Conservation (phyloP, 2,797 vertebrate genomes). For the Rachycentron canadum region DNA sequence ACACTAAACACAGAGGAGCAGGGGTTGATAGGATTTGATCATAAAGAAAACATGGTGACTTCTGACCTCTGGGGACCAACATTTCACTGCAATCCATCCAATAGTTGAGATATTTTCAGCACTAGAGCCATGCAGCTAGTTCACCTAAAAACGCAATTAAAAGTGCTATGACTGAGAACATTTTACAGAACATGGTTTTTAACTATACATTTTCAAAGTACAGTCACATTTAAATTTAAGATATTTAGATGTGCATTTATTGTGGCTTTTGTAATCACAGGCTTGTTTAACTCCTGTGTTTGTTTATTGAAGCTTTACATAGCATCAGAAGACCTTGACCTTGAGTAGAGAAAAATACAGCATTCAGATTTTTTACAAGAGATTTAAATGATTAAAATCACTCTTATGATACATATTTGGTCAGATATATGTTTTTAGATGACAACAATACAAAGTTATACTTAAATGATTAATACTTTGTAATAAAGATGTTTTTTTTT, state of each 20-base stretch:
- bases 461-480: not conserved
- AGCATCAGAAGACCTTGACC: too few species aligned
- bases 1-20: not conserved
- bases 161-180: not conserved
- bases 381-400: not conserved
- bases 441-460: too few species aligned
- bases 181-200: not conserved
- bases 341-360: too few species aligned
- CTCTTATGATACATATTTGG: too few species aligned
- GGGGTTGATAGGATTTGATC: not conserved
- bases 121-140: not conserved
- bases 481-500: slow-evolving; percentile 10
- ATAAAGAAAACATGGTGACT: not conserved
- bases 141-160: too few species aligned
- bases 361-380: not conserved
- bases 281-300: too few species aligned
- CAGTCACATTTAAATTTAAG: too few species aligned
- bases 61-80: not conserved
- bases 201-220: too few species aligned
- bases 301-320: too few species aligned
- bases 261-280: too few species aligned
- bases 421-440: not conserved
- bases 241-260: too few species aligned
- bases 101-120: not conserved
- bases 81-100: not conserved